phyloP scores from a whole-genome alignment of 2,797 vertebrate species.

The Phrynocephalus forsythii region DNA sequence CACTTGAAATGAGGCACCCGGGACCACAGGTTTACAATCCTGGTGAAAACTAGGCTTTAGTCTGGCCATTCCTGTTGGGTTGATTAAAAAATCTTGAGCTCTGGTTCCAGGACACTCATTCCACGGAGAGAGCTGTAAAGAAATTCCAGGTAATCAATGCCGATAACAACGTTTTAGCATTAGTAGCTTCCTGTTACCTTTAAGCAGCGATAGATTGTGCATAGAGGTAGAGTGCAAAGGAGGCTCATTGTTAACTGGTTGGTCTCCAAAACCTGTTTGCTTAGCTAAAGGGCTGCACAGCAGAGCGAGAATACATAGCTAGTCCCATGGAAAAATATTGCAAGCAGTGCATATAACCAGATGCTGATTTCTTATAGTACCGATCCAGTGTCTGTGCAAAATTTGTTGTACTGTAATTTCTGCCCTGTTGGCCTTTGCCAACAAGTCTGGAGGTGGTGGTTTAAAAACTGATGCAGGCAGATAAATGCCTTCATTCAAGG shows the following conservation, averaged over 20 bases:
- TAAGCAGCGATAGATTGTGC: slow-evolving; percentile 32
- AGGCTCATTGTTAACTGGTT: slow-evolving; percentile 34
- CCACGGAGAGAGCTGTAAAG: slow-evolving; percentile 49
- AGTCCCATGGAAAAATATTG: background rate
- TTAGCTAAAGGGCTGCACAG: background rate
- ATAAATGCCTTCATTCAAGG: slow-evolving; percentile 3
- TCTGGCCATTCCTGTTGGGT: background rate
- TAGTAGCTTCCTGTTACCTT: slow-evolving; percentile 58
- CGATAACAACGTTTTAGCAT: slow-evolving; percentile 63
- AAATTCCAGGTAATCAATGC: slow-evolving; percentile 56
- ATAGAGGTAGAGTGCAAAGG: slow-evolving; percentile 35
- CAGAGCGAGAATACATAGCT: background rate
- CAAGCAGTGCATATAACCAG: background rate
- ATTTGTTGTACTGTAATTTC: slow-evolving; percentile 29
- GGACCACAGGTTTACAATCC: background rate
- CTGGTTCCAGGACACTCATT: slow-evolving; percentile 50
- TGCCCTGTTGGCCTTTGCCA: slow-evolving; percentile 1
- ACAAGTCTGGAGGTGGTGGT: slow-evolving; percentile 1
- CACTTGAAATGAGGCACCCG: too few relatives aligned
- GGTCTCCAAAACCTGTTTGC: slow-evolving; percentile 23
- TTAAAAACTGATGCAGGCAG: background rate
- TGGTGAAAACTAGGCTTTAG: background rate
- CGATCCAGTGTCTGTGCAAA: background rate
- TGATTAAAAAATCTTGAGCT: slow-evolving; percentile 38
- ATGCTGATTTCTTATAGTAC: slow-evolving; percentile 4